Evolutionary conservation across 1,140 invertebrate genomes (phyloP).

Genomic region (Aphis craccivora): DNA sequence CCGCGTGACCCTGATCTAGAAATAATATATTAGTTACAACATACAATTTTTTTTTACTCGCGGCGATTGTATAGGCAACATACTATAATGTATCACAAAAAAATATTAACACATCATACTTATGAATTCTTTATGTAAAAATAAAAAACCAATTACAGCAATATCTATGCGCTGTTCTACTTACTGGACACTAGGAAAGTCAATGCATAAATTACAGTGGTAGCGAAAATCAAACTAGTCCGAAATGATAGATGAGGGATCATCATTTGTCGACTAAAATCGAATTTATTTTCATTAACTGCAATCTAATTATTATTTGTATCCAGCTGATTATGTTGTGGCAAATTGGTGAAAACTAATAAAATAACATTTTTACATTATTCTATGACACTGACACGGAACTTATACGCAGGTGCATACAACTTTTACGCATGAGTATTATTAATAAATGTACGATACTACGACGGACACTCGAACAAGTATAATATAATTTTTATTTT

Average conservation of each 20-base stretch:
- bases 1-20: background rate
- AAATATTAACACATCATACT: background rate
- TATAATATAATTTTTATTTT: background rate
- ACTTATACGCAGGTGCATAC: background rate
- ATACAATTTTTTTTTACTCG: background rate
- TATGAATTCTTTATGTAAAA: background rate
- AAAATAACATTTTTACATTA: constrained; percentile 18
- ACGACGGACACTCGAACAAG: background rate
- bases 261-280: constrained; percentile 1
- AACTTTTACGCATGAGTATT: background rate
- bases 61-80: background rate
- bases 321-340: background rate
- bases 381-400: background rate
- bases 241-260: background rate
- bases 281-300: background rate
- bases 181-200: background rate
- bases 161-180: background rate
- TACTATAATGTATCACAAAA: background rate
- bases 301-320: background rate
- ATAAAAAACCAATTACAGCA: background rate
- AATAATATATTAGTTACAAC: background rate
- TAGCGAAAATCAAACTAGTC: background rate
- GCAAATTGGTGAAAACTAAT: background rate
- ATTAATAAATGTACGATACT: background rate
- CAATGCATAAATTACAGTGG: background rate